Base-by-base conservation (phyloP, 2,888 invertebrate genomes). In the Diarsia rubi region DNA sequence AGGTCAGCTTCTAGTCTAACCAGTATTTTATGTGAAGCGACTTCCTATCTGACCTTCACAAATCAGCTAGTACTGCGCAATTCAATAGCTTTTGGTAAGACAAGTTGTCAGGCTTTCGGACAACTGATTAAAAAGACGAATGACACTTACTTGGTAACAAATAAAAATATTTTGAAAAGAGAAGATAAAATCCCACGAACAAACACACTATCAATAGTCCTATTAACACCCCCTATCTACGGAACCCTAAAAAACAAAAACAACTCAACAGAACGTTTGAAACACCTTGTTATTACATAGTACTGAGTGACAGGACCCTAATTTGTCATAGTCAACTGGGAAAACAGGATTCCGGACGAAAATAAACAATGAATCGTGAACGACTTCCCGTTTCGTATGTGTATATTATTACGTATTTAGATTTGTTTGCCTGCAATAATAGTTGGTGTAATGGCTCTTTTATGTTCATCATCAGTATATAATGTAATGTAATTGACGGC, bases 251-350 rank as follows among this genome's bases (percentile, higher is more conserved):
- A 82, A 62, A 82, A 82, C 82, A 76, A 82, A 66, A 65, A 62
- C 54, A 67, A 49, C 31, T 42, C 69, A 21, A 31, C 21, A 19
- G 16, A 52, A 24, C 12, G 70, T 60, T 69, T 21, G 24, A 60
- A 80, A 14, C 21, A 1, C 12, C 57, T 19, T 76, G 57, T 71
- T 85, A 75, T 72, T 81, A 63, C 78, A 66, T n/a, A 19, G 65
- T 31, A 24, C 24, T 9, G 27, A 62, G 57, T 59, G 85, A 60
- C 70, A 44, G 8, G 77, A 84, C 85, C 85, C 76, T 75, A 69
- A 85, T 82, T 81, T 82, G 71, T 82, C 77, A 81, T 60, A 75
- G 85, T 82, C 81, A 80, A 31, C 45, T 11, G 12, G 0, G 57
- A 31, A 44, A 63, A 45, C 68, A 49, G 83, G 62, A 75, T 59